phyloP scores from a whole-genome alignment of 2,113 vertebrate species.

The Catagonus wagneri region DNA sequence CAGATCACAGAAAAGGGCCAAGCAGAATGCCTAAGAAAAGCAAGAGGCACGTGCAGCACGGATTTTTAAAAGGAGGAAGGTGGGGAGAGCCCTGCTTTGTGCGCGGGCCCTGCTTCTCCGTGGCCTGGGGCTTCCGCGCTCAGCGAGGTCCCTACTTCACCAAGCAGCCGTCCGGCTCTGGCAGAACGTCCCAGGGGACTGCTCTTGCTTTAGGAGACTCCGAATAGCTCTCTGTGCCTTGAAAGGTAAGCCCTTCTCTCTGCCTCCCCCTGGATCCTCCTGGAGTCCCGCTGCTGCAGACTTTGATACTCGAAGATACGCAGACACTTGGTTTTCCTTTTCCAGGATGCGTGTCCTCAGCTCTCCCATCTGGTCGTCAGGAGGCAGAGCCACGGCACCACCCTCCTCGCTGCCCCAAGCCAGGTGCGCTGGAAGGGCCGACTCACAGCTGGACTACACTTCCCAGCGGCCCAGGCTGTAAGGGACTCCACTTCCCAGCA shows the following conservation, averaged over 20 bases:
- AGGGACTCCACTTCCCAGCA: neutral
- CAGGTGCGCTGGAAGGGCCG: too few relatives aligned
- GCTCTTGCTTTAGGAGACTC: too few relatives aligned
- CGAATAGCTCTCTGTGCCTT: fast-evolving
- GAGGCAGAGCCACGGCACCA: neutral
- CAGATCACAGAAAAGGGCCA: neutral
- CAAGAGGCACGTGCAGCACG: neutral
- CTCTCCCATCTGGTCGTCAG: neutral
- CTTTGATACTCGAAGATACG: neutral
- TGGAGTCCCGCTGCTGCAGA: fast-evolving
- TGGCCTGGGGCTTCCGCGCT: fast-evolving
- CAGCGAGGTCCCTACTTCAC: neutral
- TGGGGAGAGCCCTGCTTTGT: neutral
- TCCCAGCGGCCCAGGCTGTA: neutral
- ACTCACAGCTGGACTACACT: neutral
- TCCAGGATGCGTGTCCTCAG: neutral
- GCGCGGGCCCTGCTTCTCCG: neutral
- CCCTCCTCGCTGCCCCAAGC: too few relatives aligned
- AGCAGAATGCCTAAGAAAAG: too few relatives aligned
- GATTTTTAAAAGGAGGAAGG: neutral
- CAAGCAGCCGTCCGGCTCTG: fast-evolving
- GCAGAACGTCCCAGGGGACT: neutral
- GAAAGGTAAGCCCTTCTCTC: neutral
- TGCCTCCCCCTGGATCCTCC: neutral
- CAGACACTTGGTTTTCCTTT: neutral